Base-by-base conservation (phyloP, 2,113 vertebrate species). In the Platichthys flesus region DNA sequence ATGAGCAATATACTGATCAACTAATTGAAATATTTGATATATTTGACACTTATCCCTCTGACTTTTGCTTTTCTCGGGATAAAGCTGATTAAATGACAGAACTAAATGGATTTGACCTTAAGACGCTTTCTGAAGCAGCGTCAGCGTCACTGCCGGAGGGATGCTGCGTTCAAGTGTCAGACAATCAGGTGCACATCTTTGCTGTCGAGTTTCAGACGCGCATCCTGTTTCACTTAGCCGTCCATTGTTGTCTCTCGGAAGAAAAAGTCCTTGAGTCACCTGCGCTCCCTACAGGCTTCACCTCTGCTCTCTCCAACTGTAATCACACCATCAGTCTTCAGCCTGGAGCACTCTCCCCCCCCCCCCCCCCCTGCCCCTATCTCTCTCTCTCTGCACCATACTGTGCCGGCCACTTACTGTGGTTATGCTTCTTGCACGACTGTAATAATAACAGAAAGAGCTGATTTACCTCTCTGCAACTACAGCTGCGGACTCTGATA, bases 221-320 rank as follows among this genome's bases (percentile, higher is more conserved):
- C 42, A 66, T 82, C 78, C 61, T 49, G 52, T 52, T 35, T 60
- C 64, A 58, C 23, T 72, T 62, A 31, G 26, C 59, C 24, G 63
- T 82, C 18, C 23, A 49, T 63, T 79, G 37, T 83, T 76, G 60
- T 63, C 31, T 84, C 77, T 52, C 1, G 0, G 52, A 74, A 82
- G 13, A 67, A 74, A 78, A 78, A 71, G 82, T 88, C 85, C 68
- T 85, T 75, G 77, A 81, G 71, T 88, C 81, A 90, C 86, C 85
- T 88, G 84, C 4, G 7, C 61, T 87, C 79, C 79, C 87, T 18
- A 2, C 51, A 69, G 82, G 82, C 63, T 28, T 78, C 85, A 74
- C 76, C 79, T 76, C 59, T 65, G 52, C 77, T 84, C 63, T 69
- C 51, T 82, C 67, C 47, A 63, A 58, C 81, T 92, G 83, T 89